Percentiles rank a stretch among this genome's conserved stretches.
These are phyloP conservation scores for Typhlichthys subterraneus DNA, from an alignment of 2,797 vertebrate species.

Conservation along the genomic window DNA sequence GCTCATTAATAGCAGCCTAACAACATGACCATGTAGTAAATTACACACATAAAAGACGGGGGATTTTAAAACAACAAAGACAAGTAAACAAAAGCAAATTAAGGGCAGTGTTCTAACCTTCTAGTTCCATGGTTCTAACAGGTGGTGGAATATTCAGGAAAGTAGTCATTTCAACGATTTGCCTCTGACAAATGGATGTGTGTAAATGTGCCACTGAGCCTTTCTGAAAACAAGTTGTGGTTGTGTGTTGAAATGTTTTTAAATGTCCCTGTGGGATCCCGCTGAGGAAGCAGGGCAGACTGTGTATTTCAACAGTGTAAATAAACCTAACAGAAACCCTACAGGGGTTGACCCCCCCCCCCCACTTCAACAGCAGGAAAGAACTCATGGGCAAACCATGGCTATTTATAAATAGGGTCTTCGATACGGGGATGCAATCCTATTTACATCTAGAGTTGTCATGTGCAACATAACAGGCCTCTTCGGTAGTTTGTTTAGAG, in stretches of 20 bases:
- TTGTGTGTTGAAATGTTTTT: constrained; percentile 1
- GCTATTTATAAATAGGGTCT: constrained; percentile 60
- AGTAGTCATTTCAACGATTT: too few relatives aligned
- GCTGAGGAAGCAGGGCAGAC: not conserved
- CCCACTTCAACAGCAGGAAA: too few relatives aligned
- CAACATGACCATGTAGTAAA: too few relatives aligned
- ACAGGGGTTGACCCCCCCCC: not conserved
- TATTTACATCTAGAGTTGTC: constrained; percentile 34
- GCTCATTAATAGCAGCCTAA: too few relatives aligned
- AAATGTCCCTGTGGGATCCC: not conserved
- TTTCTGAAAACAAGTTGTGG: too few relatives aligned
- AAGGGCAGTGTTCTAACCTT: too few relatives aligned
- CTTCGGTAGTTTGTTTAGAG: too few relatives aligned
- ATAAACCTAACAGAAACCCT: constrained; percentile 14
- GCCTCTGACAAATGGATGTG: not conserved
- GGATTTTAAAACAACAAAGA: too few relatives aligned
- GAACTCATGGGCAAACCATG: constrained; percentile 35
- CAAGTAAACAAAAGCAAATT: too few relatives aligned
- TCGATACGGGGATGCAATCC: constrained; percentile 34
- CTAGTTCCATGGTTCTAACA: too few relatives aligned
- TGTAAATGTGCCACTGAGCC: not conserved
- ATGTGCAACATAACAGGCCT: constrained; percentile 24
- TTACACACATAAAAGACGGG: too few relatives aligned
- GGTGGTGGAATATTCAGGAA: too few relatives aligned
- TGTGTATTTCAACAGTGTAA: constrained; percentile 4